Evolutionary conservation across 1,140 invertebrate genomes (phyloP).

Genomic region (Calliopsis andreniformis): DNA sequence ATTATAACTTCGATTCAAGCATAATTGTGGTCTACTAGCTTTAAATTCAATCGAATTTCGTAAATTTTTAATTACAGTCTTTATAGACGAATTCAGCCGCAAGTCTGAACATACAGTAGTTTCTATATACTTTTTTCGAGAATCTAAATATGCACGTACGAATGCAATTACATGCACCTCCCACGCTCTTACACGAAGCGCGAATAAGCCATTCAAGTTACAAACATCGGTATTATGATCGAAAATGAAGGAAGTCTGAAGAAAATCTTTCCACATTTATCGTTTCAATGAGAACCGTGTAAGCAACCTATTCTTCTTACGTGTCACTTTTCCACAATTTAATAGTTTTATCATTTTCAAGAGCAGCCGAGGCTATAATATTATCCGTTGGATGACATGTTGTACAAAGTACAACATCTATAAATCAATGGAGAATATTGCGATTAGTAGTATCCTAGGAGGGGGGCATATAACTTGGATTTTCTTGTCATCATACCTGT

Average conservation of each 20-base stretch:
- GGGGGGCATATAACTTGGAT: neutral
- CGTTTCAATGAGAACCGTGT: neutral
- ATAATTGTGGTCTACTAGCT: neutral
- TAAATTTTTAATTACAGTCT: neutral
- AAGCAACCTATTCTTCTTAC: constrained; percentile 80
- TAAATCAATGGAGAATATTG: neutral
- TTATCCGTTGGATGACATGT: constrained; percentile 99
- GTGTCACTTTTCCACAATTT: constrained; percentile 99
- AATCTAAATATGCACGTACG: neutral
- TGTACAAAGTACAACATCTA: constrained; percentile 98
- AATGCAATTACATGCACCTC: neutral
- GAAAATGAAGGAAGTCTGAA: neutral
- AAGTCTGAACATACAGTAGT: neutral
- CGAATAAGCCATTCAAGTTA: neutral
- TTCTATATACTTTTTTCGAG: neutral
- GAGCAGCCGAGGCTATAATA: constrained; percentile 98
- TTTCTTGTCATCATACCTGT: constrained; percentile 85
- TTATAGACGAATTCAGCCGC: neutral
- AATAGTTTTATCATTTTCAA: constrained; percentile 99
- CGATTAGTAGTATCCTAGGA: no score
- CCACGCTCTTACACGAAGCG: no score
- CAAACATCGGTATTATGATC: neutral
- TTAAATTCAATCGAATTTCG: neutral
- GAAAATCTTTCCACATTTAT: no score
- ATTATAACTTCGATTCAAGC: neutral